Percentiles rank a stretch among this genome's conserved stretches.
Conservation (phyloP, 2,888 invertebrate species). For the Drosophila falleni region DNA sequence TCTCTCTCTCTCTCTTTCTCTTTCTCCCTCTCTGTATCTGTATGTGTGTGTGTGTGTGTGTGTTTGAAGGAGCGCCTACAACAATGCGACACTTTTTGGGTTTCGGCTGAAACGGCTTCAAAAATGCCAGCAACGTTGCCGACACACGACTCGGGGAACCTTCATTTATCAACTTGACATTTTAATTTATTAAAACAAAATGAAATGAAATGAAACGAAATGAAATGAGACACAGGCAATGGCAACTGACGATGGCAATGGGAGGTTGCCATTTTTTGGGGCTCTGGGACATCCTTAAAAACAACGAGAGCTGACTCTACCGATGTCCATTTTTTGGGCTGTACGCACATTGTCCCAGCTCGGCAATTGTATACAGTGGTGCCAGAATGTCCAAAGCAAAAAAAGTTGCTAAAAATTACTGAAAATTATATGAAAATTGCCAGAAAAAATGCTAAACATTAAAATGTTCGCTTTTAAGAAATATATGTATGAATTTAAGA, state of each 20-base stretch:
- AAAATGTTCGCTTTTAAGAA: too few species aligned
- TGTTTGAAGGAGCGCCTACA: conserved; percentile 38
- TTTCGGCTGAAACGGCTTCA: conserved; percentile 60
- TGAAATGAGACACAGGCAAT: conserved; percentile 27
- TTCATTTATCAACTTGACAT: conserved; percentile 85
- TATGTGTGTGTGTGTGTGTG: conserved; percentile 17
- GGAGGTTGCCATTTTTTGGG: conserved; percentile 6
- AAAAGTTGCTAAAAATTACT: too few species aligned
- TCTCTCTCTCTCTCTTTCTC: conserved; percentile 1
- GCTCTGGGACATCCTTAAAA: conserved; percentile 4
- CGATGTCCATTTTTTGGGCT: conserved; percentile 23
- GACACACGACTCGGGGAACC: conserved; percentile 60
- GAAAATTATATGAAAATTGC: too few species aligned
- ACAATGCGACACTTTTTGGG: conserved; percentile 57
- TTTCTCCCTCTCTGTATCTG: conserved; percentile 11
- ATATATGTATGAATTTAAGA: too few species aligned
- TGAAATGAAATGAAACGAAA: conserved; percentile 71
- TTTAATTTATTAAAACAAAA: conserved; percentile 85
- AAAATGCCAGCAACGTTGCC: conserved; percentile 62
- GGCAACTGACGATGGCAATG: conserved; percentile 7
- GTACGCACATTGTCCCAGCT: conserved; percentile 16
- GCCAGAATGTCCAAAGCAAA: too few species aligned
- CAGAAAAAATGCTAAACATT: too few species aligned
- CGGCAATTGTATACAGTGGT: too few species aligned
- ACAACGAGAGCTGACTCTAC: conserved; percentile 1